These are phyloP conservation scores for Ceyx margarethae DNA, from an alignment of 2,113 vertebrate species.

Conservation along the genomic window DNA sequence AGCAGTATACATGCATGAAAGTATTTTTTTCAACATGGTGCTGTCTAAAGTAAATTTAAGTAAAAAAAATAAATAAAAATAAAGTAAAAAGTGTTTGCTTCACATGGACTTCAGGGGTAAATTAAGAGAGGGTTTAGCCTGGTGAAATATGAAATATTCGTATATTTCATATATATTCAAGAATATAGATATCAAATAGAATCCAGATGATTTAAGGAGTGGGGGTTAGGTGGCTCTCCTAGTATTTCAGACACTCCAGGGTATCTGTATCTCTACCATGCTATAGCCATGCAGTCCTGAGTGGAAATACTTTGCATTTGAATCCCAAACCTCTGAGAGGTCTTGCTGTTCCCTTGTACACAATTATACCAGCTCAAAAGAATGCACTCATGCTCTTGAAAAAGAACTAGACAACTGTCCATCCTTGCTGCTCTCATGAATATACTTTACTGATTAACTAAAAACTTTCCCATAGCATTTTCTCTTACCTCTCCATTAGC, in stretches of 20 bases:
- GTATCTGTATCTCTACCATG: neutral
- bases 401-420: neutral
- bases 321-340: neutral
- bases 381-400: rapidly evolving
- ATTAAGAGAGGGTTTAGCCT: neutral
- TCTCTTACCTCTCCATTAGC: constrained; percentile 91
- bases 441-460: neutral
- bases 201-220: neutral
- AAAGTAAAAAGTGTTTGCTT: neutral
- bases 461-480: neutral
- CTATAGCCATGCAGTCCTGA: neutral
- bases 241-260: neutral
- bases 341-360: neutral
- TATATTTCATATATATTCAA: too few relatives aligned
- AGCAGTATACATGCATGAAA: neutral
- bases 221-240: neutral
- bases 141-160: neutral
- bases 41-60: neutral
- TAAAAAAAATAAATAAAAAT: too few relatives aligned
- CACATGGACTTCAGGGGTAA: neutral
- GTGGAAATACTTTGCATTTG: neutral
- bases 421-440: neutral
- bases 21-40: neutral
- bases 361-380: neutral
- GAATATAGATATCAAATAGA: neutral